Base-by-base conservation (phyloP, 2,113 vertebrate species). In the Otis tarda region DNA sequence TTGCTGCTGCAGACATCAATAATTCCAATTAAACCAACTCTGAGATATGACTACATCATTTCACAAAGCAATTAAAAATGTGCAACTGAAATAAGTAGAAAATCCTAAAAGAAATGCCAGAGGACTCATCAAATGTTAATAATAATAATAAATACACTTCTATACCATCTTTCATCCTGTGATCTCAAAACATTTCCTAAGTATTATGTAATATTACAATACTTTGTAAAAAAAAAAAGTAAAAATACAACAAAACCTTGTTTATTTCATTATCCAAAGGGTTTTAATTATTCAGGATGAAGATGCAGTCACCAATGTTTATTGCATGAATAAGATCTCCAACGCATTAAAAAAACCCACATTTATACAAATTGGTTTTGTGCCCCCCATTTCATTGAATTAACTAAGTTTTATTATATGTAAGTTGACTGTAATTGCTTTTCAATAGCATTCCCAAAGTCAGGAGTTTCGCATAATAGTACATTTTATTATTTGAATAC, bases 51-150 rank as follows among this genome's bases (percentile, higher is more conserved):
- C 83, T 95, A 69, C 84, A 90, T 83, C 41, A 87, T 93, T 94
- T 95, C 84, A 91, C 67, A 69, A 91, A 61, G 89, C 95, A 98
- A 98, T 98, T 97, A 93, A 97, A 97, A 97, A 96, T 47, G 35
- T 73, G 85, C 53, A 97, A 93, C 94, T 94, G 92, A 97, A 97
- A 90, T 89, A 96, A 96, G 80, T 6, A 81, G 77, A 96, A 97
- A 79, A 53, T 55, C 37, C 87, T 94, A 73, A 82, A 97, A 93
- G 37, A 87, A 95, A 97, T 95, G 49, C 63, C 91, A 73, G 25
- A 25, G 37, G 53, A 85, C 65, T 93, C 75, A 84, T 95, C 76
- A 92, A 93, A 90, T 90, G 71, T 61, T 97, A 94, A 92, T 55
- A 94, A 39, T 30, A 80, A 55, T 41, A 86, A 78, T 52, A 80